Base-by-base conservation (phyloP, 1,140 invertebrate genomes). In the Sitobion miscanthi region DNA sequence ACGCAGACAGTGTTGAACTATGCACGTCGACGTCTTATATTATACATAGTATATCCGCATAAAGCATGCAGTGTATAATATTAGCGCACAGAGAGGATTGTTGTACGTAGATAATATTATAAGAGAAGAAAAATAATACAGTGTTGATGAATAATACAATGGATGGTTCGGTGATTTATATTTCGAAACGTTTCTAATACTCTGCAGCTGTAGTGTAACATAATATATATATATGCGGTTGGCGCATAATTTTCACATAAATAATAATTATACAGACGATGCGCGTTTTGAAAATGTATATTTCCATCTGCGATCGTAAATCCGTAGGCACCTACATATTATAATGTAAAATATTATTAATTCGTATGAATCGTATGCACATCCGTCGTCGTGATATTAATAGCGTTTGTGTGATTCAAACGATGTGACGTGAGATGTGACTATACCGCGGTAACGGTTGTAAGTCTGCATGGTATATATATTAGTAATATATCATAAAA, bases 91-190 rank as follows among this genome's bases (percentile, higher is more conserved):
- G 14, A n/a, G 14, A 77, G 20, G 20, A 77, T 17, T n/a, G 4
- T 57, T 25, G 23, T 23, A 69, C 14, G 14, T 49, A 21, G 2
- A 54, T 21, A 54, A 54, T 54, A 54, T 54, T 8, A 35, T 77
- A 77, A 77, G 3, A 77, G 14, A 20, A 54, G n/a, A 35, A n/a
- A n/a, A 77, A 83, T 20, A 23, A 38, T 23, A 42, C 35, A 8
- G 42, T 9, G 23, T 86, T 45, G 83, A 86, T 86, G 83, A 86
- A 86, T 47, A 86, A 86, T 86, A 86, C 83, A 45, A 45, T 86
- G 42, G 23, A 86, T 25, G 42, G 45, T 47, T 77, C 62, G 17
- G 62, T 77, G 62, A 77, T 77, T 77, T 77, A 77, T 77, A n/a
- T 77, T 77, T 85, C 35, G 42, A 42, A 42, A 42, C 83, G 38